phyloP scores from a whole-genome alignment of 1,140 invertebrate genomes.

The Sitophilus oryzae region DNA sequence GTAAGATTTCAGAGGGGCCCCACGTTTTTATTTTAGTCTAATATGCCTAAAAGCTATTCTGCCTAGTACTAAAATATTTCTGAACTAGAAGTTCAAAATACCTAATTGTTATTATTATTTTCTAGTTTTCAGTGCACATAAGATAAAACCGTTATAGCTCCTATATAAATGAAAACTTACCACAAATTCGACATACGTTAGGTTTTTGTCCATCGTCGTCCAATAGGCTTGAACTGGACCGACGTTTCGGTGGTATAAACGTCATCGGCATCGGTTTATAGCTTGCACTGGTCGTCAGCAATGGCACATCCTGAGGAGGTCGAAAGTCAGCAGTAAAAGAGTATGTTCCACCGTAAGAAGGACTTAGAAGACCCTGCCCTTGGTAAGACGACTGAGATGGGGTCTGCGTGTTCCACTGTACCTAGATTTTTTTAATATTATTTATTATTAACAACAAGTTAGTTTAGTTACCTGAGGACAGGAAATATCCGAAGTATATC shows the following conservation, averaged over 20 bases:
- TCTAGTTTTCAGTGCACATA: too few species aligned
- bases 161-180: slow-evolving; percentile 46
- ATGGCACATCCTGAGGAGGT: slow-evolving; percentile 45
- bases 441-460: background rate
- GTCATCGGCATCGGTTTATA: slow-evolving; percentile 41
- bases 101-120: too few species aligned
- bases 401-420: slow-evolving; percentile 56
- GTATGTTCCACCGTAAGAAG: slow-evolving; percentile 61
- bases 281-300: slow-evolving; percentile 25
- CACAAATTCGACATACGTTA: slow-evolving; percentile 88
- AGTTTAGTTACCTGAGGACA: slow-evolving; percentile 55
- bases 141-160: too few species aligned
- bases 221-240: slow-evolving; percentile 38
- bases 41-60: too few species aligned
- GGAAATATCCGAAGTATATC: slow-evolving; percentile 49
- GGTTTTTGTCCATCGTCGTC: slow-evolving; percentile 66
- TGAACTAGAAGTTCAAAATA: too few species aligned
- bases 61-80: too few species aligned
- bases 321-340: slow-evolving; percentile 75
- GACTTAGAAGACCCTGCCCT: slow-evolving; percentile 53
- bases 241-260: slow-evolving; percentile 33
- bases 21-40: too few species aligned
- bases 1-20: too few species aligned
- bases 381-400: slow-evolving; percentile 47
- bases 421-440: slow-evolving; percentile 40